A percentile compares a stretch with the other conserved stretches of the same genome.
Evolutionary conservation across 2,113 vertebrate genomes (phyloP).

Genomic region (Mastomys natalensis): DNA sequence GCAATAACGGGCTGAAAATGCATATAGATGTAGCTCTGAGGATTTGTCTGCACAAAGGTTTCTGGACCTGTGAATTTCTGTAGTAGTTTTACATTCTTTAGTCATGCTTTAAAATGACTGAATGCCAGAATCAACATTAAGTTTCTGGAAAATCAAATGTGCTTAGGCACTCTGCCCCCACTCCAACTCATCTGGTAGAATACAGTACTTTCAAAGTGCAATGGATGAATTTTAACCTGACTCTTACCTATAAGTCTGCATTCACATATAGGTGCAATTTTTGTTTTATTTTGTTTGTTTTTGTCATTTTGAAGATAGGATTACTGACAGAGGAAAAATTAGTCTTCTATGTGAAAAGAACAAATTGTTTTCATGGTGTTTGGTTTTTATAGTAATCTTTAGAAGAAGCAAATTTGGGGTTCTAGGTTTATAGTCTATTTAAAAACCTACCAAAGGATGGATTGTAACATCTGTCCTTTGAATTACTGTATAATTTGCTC

Average conservation of each 20-base stretch:
- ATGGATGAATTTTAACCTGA: slow-evolving; percentile 84
- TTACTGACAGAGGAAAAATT: slow-evolving; percentile 51
- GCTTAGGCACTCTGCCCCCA: slow-evolving; percentile 80
- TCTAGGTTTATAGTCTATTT: slow-evolving; percentile 14
- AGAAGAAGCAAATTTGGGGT: background rate
- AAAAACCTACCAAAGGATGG: background rate
- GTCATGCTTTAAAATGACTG: slow-evolving; percentile 88
- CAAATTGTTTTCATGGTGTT: background rate
- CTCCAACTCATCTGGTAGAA: slow-evolving; percentile 82
- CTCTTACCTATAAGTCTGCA: slow-evolving; percentile 68
- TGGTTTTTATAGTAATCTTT: slow-evolving; percentile 36
- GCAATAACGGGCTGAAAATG: slow-evolving; percentile 76
- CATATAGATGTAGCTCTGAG: slow-evolving; percentile 77
- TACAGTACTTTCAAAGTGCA: slow-evolving; percentile 73
- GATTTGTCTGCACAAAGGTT: slow-evolving; percentile 83
- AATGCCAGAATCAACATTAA: slow-evolving; percentile 84
- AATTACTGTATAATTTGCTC: slow-evolving; percentile 13
- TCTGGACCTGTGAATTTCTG: slow-evolving; percentile 81
- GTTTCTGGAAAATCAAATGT: slow-evolving; percentile 82
- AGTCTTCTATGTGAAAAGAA: background rate
- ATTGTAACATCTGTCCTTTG: background rate
- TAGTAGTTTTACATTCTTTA: slow-evolving; percentile 85
- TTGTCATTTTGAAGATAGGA: slow-evolving; percentile 75
- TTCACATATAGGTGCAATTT: slow-evolving; percentile 76
- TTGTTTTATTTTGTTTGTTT: too few relatives aligned